Percentiles rank a stretch among this genome's conserved stretches.
These are phyloP conservation scores for Zosterops hypoxanthus DNA, from an alignment of 2,113 vertebrate genomes.

Conservation along the genomic window DNA sequence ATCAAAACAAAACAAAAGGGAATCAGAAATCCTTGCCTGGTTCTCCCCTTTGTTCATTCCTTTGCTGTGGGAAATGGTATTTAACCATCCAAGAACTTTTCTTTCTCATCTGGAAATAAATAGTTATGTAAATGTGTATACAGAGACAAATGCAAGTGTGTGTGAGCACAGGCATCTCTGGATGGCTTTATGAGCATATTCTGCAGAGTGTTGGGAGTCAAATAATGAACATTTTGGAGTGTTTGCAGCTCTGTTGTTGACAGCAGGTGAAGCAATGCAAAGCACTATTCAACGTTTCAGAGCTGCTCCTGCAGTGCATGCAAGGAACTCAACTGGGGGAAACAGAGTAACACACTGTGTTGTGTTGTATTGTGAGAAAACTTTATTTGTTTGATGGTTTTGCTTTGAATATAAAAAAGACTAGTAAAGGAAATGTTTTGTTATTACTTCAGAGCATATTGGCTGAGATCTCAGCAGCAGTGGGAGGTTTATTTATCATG, in stretches of 20 bases:
- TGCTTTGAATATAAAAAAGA: slow-evolving; percentile 20
- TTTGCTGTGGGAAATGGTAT: neutral
- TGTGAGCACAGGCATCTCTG: neutral
- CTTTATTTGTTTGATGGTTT: neutral
- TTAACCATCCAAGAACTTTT: neutral
- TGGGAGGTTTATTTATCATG: slow-evolving; percentile 7
- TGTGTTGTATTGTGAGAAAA: neutral
- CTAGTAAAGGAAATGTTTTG: slow-evolving; percentile 27
- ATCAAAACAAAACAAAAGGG: neutral
- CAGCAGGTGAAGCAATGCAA: neutral
- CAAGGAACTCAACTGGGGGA: neutral
- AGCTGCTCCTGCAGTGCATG: neutral
- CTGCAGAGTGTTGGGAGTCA: neutral
- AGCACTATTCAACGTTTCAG: neutral
- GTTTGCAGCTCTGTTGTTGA: neutral
- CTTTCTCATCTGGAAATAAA: neutral
- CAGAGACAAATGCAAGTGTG: neutral
- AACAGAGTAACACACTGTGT: neutral
- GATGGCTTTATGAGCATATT: neutral
- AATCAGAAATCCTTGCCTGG: neutral
- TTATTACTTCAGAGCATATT: slow-evolving; percentile 1
- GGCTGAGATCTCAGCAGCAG: slow-evolving; percentile 14
- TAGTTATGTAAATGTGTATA: too few species aligned
- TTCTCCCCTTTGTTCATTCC: neutral
- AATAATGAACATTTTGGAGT: neutral